Evolutionary conservation across 2,113 vertebrate species (phyloP).

Genomic region (Morone chrysops): DNA sequence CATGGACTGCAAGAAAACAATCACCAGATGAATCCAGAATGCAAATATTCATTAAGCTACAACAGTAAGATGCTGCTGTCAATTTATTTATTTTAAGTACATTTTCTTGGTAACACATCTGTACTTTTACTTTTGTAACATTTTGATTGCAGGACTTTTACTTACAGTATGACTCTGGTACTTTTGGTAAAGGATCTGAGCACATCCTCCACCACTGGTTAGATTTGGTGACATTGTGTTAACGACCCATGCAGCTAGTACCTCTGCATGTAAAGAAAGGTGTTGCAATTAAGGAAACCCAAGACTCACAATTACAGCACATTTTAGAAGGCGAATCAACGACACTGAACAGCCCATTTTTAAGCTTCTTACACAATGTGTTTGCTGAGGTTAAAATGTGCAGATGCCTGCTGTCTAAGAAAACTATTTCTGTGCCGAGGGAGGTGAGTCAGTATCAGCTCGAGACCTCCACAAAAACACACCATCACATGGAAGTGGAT

Average conservation of each 20-base stretch:
- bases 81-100: background rate
- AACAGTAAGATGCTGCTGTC: too few relatives aligned
- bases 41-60: background rate
- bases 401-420: background rate
- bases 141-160: background rate
- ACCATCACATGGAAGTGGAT: background rate
- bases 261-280: background rate
- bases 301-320: background rate
- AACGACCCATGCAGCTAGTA: background rate
- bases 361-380: background rate
- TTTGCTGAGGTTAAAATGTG: constrained; percentile 1
- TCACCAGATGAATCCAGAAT: background rate
- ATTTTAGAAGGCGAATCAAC: background rate
- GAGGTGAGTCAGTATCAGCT: background rate
- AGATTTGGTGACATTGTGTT: too few relatives aligned
- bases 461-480: constrained; percentile 5
- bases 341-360: background rate
- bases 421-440: background rate
- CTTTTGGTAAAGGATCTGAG: too few relatives aligned
- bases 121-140: background rate
- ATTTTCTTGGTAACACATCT: background rate
- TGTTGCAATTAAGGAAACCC: background rate
- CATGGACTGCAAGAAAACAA: too few relatives aligned
- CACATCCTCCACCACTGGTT: too few relatives aligned
- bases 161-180: too few relatives aligned